A percentile compares a stretch with the other conserved stretches of the same genome.
These are phyloP conservation scores for Molorchus minor DNA, from an alignment of 2,888 invertebrate genomes.

Conservation along the genomic window DNA sequence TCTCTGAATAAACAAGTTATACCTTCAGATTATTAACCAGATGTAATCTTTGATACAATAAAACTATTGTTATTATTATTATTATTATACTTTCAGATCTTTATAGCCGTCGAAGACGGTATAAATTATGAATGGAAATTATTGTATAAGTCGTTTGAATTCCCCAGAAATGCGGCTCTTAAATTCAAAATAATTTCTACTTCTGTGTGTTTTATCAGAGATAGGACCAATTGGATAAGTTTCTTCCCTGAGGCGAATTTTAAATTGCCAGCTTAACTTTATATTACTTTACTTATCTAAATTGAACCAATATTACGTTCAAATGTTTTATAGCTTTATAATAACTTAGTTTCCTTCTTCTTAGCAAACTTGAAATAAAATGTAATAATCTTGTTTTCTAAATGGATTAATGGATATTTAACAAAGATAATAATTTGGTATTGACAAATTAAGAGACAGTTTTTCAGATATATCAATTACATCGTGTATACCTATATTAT, in stretches of 20 bases:
- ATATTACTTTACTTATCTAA: slow-evolving; percentile 64
- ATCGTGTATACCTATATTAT: too few relatives aligned
- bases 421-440: too few relatives aligned
- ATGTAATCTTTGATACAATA: too few relatives aligned
- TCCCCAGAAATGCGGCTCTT: slow-evolving; percentile 51
- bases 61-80: too few relatives aligned
- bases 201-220: slow-evolving; percentile 61
- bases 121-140: slow-evolving; percentile 34
- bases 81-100: not conserved
- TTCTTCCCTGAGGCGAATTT: slow-evolving; percentile 62
- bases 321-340: slow-evolving; percentile 59
- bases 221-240: slow-evolving; percentile 63
- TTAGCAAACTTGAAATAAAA: slow-evolving; percentile 24
- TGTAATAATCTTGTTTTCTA: not conserved
- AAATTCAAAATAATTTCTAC: slow-evolving; percentile 59
- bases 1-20: too few relatives aligned
- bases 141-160: slow-evolving; percentile 46
- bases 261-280: slow-evolving; percentile 63
- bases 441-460: too few relatives aligned
- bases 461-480: too few relatives aligned
- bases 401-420: too few relatives aligned
- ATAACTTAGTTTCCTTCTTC: slow-evolving; percentile 54
- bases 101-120: not conserved
- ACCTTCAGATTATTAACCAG: too few relatives aligned
- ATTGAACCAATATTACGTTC: slow-evolving; percentile 61